Evolutionary conservation across 2,888 invertebrate genomes (phyloP).

Genomic region (Eremobia ochroleuca): DNA sequence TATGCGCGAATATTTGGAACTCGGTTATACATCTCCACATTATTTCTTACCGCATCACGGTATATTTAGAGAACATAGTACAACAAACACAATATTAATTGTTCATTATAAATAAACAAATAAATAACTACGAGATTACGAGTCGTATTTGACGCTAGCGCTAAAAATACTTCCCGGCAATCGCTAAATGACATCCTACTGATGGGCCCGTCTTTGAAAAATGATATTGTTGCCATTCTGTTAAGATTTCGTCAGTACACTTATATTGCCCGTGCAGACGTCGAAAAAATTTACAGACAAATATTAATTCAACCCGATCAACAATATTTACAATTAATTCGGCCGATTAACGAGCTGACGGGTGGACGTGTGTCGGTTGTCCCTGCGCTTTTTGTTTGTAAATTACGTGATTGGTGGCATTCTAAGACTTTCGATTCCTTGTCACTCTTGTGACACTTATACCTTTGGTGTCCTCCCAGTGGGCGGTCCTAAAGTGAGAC

Average conservation of each 20-base stretch:
- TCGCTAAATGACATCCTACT: conserved; percentile 9
- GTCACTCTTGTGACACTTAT: too few species aligned
- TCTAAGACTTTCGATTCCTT: too few species aligned
- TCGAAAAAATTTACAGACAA: conserved; percentile 15
- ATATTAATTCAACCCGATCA: conserved; percentile 18
- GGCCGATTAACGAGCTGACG: too few species aligned
- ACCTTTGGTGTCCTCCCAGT: too few species aligned
- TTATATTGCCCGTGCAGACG: conserved; percentile 10
- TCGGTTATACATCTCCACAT: conserved; percentile 18
- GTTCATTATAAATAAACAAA: too few species aligned
- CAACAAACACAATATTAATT: too few species aligned
- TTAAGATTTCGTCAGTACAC: conserved; percentile 13
- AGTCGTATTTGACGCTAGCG: not conserved
- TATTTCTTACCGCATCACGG: conserved; percentile 19
- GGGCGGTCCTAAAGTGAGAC: too few species aligned
- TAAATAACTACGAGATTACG: conserved; percentile 1
- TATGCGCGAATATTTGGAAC: conserved; percentile 15
- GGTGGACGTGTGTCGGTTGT: too few species aligned
- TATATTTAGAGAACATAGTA: conserved; percentile 5
- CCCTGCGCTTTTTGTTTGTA: too few species aligned
- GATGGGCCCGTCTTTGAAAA: conserved; percentile 10
- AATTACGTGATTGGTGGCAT: too few species aligned
- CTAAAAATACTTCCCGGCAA: conserved; percentile 8
- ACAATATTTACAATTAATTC: conserved; percentile 8
- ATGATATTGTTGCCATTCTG: conserved; percentile 10